Percentiles rank a stretch among this genome's conserved stretches.
Evolutionary conservation across 2,888 invertebrate genomes (phyloP).

Genomic region (Lasioglossum zephyrum): DNA sequence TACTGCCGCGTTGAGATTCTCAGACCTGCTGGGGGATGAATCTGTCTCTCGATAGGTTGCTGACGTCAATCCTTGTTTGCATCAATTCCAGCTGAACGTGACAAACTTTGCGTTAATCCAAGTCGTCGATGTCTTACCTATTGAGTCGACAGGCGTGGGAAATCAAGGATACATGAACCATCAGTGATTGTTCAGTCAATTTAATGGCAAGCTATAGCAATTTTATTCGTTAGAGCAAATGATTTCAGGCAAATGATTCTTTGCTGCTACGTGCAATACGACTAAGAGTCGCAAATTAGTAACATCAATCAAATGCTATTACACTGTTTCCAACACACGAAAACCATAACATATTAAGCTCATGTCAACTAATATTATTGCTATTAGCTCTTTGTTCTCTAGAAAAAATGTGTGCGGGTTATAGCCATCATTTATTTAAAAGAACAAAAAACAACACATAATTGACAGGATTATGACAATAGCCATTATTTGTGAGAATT

Average conservation of each 20-base stretch:
- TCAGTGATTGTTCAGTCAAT: background rate
- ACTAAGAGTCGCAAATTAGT: too few species aligned
- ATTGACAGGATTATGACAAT: too few species aligned
- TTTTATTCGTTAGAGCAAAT: background rate
- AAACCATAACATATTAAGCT: background rate
- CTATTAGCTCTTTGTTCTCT: background rate
- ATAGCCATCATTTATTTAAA: background rate
- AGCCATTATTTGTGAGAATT: too few species aligned
- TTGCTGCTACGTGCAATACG: too few species aligned
- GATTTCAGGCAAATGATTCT: background rate
- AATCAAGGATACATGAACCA: background rate
- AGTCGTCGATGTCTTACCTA: background rate
- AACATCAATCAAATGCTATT: background rate
- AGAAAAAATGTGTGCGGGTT: too few species aligned
- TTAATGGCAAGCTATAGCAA: background rate
- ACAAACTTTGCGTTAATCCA: background rate
- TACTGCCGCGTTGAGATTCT: background rate
- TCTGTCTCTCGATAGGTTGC: background rate
- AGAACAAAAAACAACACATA: background rate
- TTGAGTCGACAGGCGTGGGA: background rate
- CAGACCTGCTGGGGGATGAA: background rate
- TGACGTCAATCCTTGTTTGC: background rate
- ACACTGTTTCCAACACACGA: background rate
- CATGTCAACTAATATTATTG: too few species aligned
- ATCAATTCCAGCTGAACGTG: background rate